Percentiles rank a stretch among this genome's conserved stretches.
phyloP scores from a whole-genome alignment of 2,113 vertebrate genomes.

The Meleagris gallopavo region DNA sequence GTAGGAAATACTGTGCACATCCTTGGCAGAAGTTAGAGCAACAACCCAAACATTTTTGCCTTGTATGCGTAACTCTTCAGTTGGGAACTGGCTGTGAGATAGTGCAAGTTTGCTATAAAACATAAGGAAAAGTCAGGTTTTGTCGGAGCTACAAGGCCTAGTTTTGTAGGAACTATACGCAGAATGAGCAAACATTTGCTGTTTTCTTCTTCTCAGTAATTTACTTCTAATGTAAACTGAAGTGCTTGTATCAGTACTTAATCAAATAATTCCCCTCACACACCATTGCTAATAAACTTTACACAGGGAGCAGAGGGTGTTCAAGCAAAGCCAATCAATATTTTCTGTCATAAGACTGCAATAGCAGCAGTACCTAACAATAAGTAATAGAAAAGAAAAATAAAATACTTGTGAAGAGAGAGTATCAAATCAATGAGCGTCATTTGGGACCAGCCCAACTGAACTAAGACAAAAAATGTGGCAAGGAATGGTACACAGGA shows the following conservation, averaged over 20 bases:
- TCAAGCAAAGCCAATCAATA: not conserved
- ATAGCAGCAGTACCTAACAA: not conserved
- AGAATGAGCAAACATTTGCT: not conserved
- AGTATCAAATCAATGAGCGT: not conserved
- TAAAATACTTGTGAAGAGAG: not conserved
- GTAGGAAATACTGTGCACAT: not conserved
- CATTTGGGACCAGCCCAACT: not conserved
- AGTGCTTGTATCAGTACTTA: not conserved
- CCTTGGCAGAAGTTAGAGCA: not conserved
- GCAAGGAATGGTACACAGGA: not conserved
- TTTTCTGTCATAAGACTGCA: not conserved
- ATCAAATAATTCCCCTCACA: not conserved
- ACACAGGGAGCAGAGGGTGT: not conserved
- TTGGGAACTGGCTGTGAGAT: not conserved
- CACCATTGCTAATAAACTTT: not conserved
- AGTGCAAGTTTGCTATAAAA: not conserved
- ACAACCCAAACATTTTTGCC: not conserved
- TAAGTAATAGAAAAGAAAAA: not conserved
- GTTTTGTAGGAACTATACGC: not conserved
- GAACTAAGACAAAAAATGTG: not conserved
- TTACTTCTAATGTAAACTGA: conserved; percentile 27
- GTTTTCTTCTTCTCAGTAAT: not conserved
- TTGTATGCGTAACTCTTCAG: not conserved
- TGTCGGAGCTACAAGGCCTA: not conserved
- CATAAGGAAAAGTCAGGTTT: not conserved